Evolutionary conservation across 2,888 invertebrate species (phyloP).

Genomic region (Eulithis prunata): DNA sequence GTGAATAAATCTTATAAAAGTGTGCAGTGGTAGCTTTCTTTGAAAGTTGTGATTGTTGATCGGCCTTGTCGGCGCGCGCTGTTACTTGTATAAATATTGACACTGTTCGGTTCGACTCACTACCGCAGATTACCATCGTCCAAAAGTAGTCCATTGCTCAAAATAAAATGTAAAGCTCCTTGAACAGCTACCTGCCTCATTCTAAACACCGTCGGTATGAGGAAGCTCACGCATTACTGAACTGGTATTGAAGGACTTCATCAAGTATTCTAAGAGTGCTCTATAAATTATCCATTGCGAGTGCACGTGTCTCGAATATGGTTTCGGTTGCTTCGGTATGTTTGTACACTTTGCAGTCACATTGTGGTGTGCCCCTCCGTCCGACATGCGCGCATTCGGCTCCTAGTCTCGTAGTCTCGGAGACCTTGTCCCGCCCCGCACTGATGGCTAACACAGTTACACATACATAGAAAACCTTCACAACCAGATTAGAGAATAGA

Average conservation of each 20-base stretch:
- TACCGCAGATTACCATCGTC: neutral
- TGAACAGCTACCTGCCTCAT: neutral
- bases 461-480: too few relatives aligned
- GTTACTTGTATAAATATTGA: neutral
- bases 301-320: neutral
- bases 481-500: too few relatives aligned
- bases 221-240: slow-evolving; percentile 2
- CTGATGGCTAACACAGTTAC: too few relatives aligned
- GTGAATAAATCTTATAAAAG: slow-evolving; percentile 5
- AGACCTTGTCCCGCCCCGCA: too few relatives aligned
- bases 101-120: neutral
- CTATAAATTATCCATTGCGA: neutral
- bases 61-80: slow-evolving; percentile 2
- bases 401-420: too few relatives aligned
- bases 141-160: neutral
- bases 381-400: too few relatives aligned
- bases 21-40: neutral
- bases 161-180: neutral
- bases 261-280: neutral
- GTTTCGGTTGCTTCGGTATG: too few relatives aligned
- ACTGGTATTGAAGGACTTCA: slow-evolving; percentile 2
- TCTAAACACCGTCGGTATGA: neutral
- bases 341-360: too few relatives aligned
- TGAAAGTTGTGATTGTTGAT: neutral
- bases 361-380: too few relatives aligned